Evolutionary conservation across 2,797 vertebrate species (phyloP), one percentile per base, ranked within the genome.

Genomic region (Arctocebus calabarensis): DNA sequence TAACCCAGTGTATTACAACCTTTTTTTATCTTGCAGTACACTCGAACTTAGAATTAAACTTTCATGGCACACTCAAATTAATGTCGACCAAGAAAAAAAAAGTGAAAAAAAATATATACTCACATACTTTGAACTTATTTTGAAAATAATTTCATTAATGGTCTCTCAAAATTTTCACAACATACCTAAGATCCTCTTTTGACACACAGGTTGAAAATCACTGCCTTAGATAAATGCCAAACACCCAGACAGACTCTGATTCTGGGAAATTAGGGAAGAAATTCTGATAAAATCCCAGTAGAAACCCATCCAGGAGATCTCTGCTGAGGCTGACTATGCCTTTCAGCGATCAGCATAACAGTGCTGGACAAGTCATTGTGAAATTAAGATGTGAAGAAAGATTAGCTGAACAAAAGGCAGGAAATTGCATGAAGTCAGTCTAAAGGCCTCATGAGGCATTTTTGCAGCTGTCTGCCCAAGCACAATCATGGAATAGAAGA

Each of bases 351-450:
- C 90, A 87, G 79, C 32, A 81, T 75, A 95, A 70, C 9, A 81
- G 45, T 45, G 22, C 48, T 29, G 57, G 62, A 71, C 83, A 84
- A 94, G 74, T 90, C 86, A 96, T 96, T 96, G 97, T 81, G 91
- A 95, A 95, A 96, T 96, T 96, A 96, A n/a, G 81, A 66, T 77
- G 84, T 94, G 71, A 91, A 64, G 84, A 95, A 91, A 64, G 84
- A 95, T 97, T 91, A 96, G 94, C 91, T 93, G 84, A 66, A 48
- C 48, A 84, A 97, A 93, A 82, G 71, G 87, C 94, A 93, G 84
- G 90, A 84, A 91, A 95, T 95, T 94, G 91, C 87, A 94, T 90
- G 79, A 84, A 95, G 81, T 75, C 90, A 57, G 84, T 79, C 37
- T 81, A 52, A 90, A 73, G 32, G 11, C 78, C 88, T 5, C 12